phyloP scores from a whole-genome alignment of 2,888 invertebrate genomes.

The Caenorhabditis sp. region DNA sequence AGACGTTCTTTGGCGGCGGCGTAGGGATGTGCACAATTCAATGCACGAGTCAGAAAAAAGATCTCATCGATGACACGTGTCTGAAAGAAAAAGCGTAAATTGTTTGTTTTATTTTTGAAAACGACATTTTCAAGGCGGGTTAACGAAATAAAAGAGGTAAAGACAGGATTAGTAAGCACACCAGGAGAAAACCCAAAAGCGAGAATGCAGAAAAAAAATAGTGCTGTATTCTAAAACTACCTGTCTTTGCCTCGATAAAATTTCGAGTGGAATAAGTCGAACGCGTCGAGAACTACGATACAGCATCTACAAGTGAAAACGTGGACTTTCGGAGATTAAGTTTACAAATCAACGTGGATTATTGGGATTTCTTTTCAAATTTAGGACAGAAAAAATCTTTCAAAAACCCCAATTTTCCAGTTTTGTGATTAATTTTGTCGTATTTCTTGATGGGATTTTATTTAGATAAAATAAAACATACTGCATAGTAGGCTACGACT shows the following conservation, averaged over 20 bases:
- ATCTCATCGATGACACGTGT: slow-evolving; percentile 54
- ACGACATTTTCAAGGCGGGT: neutral
- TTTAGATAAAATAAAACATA: too few relatives aligned
- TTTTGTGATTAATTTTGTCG: too few relatives aligned
- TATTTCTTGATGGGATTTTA: too few relatives aligned
- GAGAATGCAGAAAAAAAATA: neutral
- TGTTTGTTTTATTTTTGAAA: neutral
- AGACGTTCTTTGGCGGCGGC: slow-evolving; percentile 44
- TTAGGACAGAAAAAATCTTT: too few relatives aligned
- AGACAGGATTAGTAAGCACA: neutral
- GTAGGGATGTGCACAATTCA: slow-evolving; percentile 42
- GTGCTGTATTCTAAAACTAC: slow-evolving; percentile 17
- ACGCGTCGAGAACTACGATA: slow-evolving; percentile 55
- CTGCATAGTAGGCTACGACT: slow-evolving; percentile 79
- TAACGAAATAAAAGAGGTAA: neutral
- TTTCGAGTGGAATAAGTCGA: slow-evolving; percentile 51
- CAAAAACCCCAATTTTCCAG: too few relatives aligned
- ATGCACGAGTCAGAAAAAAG: slow-evolving; percentile 47
- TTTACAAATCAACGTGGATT: too few relatives aligned
- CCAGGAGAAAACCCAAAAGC: neutral
- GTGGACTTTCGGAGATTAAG: too few relatives aligned
- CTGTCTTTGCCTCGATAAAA: slow-evolving; percentile 58
- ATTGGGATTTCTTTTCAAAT: too few relatives aligned
- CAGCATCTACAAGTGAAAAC: slow-evolving; percentile 49
- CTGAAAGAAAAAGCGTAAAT: slow-evolving; percentile 27